phyloP scores from a whole-genome alignment of 2,888 invertebrate species.

The Oscheius sp. region DNA sequence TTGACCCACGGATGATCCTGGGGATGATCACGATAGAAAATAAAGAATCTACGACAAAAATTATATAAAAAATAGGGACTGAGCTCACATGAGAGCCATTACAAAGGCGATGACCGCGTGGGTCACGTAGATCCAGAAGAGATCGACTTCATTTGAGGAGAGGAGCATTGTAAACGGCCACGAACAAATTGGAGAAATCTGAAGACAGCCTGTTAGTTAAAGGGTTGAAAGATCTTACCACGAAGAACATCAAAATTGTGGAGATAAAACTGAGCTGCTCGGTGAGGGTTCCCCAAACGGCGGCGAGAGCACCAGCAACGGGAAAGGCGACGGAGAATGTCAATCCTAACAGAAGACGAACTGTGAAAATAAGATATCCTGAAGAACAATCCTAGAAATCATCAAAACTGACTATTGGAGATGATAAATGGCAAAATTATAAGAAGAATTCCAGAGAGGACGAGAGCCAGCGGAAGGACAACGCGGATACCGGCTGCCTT shows the following conservation, averaged over 20 bases:
- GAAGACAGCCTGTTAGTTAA: no score
- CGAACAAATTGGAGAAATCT: constrained; percentile 52
- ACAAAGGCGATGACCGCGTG: constrained; percentile 38
- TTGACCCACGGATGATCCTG: constrained; percentile 66
- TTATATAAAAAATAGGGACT: not conserved
- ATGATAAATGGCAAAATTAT: constrained; percentile 14
- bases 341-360: constrained; percentile 60
- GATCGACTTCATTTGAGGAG: constrained; percentile 39
- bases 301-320: constrained; percentile 59
- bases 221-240: no score
- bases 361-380: constrained; percentile 33
- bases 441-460: constrained; percentile 3
- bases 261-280: constrained; percentile 66
- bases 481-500: constrained; percentile 14
- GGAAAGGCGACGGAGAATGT: constrained; percentile 59
- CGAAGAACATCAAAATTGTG: constrained; percentile 32
- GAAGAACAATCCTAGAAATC: not conserved
- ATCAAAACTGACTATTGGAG: not conserved
- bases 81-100: constrained; percentile 36
- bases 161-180: constrained; percentile 53
- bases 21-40: constrained; percentile 66
- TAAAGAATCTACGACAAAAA: constrained; percentile 52
- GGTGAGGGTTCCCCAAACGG: constrained; percentile 64
- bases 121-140: constrained; percentile 38
- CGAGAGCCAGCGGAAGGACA: not conserved